These are phyloP conservation scores for Lampropteryx suffumata DNA, from an alignment of 2,888 invertebrate species.

Conservation along the genomic window DNA sequence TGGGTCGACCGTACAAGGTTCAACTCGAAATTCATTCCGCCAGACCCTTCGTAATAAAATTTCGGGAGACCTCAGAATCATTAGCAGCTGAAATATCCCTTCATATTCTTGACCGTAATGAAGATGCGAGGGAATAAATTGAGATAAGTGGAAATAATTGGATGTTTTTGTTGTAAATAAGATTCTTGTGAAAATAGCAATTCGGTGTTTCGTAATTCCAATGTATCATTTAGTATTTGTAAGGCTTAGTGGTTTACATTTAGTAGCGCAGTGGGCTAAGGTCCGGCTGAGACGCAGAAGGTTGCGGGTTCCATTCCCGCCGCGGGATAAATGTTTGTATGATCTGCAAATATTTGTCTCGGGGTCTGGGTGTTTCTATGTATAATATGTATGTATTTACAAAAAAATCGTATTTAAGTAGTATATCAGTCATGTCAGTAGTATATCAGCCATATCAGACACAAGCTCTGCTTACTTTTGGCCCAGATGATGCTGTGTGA, in stretches of 20 bases:
- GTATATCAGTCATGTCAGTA: no score
- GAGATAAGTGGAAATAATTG: conserved; percentile 10
- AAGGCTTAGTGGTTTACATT: background rate
- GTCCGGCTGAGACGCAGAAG: no score
- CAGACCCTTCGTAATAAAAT: conserved; percentile 45
- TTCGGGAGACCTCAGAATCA: conserved; percentile 36
- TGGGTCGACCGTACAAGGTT: conserved; percentile 2
- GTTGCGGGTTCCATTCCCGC: no score
- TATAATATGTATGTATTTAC: no score
- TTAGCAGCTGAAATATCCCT: conserved; percentile 27
- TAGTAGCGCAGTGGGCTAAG: no score
- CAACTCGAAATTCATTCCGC: conserved; percentile 41
- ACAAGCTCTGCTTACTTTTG: no score
- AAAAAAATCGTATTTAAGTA: no score
- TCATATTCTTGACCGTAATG: conserved; percentile 17
- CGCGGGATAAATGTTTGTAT: no score
- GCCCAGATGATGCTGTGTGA: no score
- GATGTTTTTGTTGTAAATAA: conserved; percentile 5
- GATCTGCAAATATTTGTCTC: no score
- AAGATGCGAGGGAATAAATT: conserved; percentile 9
- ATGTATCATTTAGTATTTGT: background rate
- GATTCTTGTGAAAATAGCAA: background rate
- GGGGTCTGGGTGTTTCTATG: no score
- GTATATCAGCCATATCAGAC: no score
- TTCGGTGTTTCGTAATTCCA: background rate